These are phyloP conservation scores for Neoniphon sammara DNA, from an alignment of 2,797 vertebrate genomes.

Conservation along the genomic window DNA sequence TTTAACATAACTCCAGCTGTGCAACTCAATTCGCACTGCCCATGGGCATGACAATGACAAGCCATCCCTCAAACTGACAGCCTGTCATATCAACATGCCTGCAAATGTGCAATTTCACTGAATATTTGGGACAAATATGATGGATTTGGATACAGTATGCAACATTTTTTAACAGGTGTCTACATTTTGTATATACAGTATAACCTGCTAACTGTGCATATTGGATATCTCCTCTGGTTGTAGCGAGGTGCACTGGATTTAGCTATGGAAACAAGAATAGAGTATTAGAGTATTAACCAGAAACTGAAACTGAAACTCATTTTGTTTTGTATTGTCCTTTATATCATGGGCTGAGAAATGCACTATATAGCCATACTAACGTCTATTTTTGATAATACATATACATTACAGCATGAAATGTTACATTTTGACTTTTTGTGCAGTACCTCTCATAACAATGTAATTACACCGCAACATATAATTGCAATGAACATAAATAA, in stretches of 20 bases:
- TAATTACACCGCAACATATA: neutral
- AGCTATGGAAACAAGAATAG: neutral
- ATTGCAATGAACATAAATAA: neutral
- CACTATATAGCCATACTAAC: neutral
- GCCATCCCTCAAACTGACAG: conserved; percentile 77
- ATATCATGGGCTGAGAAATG: neutral
- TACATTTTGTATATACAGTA: neutral
- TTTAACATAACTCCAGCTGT: conserved; percentile 84
- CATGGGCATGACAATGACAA: conserved; percentile 74
- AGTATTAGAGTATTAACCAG: neutral
- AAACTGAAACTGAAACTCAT: neutral
- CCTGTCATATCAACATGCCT: conserved; percentile 57
- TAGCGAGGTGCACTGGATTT: neutral
- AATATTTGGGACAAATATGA: conserved; percentile 55
- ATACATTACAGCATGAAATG: no score
- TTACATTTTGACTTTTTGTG: neutral
- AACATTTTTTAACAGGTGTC: neutral
- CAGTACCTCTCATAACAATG: neutral
- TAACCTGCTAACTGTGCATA: neutral
- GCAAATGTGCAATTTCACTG: conserved; percentile 61
- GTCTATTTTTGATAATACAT: neutral
- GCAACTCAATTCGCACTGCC: conserved; percentile 75
- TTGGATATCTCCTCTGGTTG: neutral
- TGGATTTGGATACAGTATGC: neutral
- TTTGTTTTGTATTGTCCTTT: neutral